Base-by-base conservation (phyloP, 2,113 vertebrate genomes). In the Arizona elegans region DNA sequence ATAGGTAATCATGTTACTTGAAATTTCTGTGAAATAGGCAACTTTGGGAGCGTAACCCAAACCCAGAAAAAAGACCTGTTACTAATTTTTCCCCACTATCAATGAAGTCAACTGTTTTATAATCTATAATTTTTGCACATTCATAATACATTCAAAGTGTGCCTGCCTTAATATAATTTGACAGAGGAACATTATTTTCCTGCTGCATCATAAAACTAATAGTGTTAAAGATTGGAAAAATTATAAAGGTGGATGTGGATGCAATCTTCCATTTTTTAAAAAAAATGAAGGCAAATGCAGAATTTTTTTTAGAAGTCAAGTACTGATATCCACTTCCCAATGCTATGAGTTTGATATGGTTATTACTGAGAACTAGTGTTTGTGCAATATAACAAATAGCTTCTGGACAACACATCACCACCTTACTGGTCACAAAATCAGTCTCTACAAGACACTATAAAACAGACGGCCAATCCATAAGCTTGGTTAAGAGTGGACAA, bases 401-500 rank as follows among this genome's bases (percentile, higher is more conserved):
- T 86, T 92, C 62, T 75, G 87, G 81, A 90, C 56, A 85, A 92
- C 54, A 85, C 12, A 93, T 47, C 90, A 90, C 9, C 81, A 70
- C 5, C 75, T n/a, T 62, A 54, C 55, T 43, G 19, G 23, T 87
- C 87, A 58, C 87, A 33, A 87, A 91, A 17, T 70, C 26, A 87
- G 21, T 90, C 52, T 87, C 86, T 52, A 58, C 11, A 91, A 26
- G 13, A 62, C 53, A 50, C 50, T 90, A 93, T 87, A 54, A 90
- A 90, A 87, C 58, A 92, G 56, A 94, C 86, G 87, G 65, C 89
- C 56, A 87, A 85, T 89, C 89, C 88, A 90, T 90, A 90, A 53
- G 50, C 91, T 81, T 70, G 89, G 91, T 90, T 91, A 88, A 91
- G 91, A 90, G 58, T 91, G 86, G 81, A 94, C 65, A 81, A 91